A percentile compares a stretch with the other conserved stretches of the same genome.
These are phyloP conservation scores for Phainopepla nitens DNA, from an alignment of 2,113 vertebrate species.

Conservation along the genomic window DNA sequence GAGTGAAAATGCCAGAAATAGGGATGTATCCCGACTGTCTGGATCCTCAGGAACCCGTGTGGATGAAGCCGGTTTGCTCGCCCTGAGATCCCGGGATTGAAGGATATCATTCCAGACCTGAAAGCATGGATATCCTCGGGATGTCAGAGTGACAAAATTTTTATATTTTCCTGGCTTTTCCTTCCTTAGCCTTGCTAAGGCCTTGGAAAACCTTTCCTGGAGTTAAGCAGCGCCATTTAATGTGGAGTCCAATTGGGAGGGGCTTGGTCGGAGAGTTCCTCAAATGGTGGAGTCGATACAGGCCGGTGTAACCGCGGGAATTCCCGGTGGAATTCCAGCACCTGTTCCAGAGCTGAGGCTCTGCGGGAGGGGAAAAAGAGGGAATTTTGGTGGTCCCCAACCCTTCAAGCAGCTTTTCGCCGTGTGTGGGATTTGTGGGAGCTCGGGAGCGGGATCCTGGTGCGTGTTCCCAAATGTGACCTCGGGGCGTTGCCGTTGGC, in stretches of 20 bases:
- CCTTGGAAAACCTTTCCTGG: conserved; percentile 24
- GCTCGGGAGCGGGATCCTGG: fast-evolving
- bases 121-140: background rate
- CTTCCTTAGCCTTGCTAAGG: conserved; percentile 26
- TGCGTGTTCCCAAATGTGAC: fast-evolving
- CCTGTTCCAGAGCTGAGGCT: background rate
- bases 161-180: background rate
- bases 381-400: background rate
- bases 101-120: background rate
- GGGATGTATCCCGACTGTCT: fast-evolving
- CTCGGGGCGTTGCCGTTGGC: background rate
- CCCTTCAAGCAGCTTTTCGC: background rate
- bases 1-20: background rate
- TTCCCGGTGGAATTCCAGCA: background rate
- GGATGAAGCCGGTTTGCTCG: background rate
- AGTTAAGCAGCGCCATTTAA: conserved; percentile 49
- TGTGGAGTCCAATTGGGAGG: conserved; percentile 54
- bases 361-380: background rate
- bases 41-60: background rate
- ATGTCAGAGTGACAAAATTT: background rate
- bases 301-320: background rate
- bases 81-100: background rate
- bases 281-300: conserved; percentile 55
- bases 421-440: fast-evolving
- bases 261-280: conserved; percentile 44